Percentiles rank a stretch among this genome's conserved stretches.
Conservation (phyloP, 2,113 vertebrate species). For the Pseudopodoces humilis region DNA sequence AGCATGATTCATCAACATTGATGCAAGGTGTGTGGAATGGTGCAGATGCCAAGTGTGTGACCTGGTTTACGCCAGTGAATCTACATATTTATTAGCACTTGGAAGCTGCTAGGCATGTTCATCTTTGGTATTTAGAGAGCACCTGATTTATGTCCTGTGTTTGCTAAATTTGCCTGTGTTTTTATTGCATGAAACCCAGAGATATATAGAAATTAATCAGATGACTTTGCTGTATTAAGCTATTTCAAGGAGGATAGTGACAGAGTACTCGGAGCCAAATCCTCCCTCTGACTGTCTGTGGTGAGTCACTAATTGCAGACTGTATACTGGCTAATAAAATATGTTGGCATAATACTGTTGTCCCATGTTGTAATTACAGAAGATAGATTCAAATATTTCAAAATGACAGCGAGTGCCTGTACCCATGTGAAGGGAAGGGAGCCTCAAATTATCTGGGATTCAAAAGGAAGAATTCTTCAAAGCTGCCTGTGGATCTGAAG, state of each 20-base stretch:
- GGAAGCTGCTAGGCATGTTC: background rate
- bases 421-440: background rate
- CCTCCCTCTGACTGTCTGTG: slow-evolving; percentile 27
- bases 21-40: background rate
- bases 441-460: background rate
- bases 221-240: slow-evolving; percentile 6
- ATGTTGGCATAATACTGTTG: slow-evolving; percentile 58
- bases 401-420: slow-evolving; percentile 10
- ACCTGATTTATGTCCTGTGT: background rate
- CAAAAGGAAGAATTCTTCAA: background rate
- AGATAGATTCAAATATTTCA: slow-evolving; percentile 30
- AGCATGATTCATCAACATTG: background rate
- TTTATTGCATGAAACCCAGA: background rate
- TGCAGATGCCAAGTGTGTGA: background rate
- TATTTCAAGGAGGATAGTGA: slow-evolving; percentile 5
- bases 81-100: background rate
- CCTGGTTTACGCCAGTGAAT: background rate
- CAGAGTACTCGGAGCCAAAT: background rate
- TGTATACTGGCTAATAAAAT: slow-evolving; percentile 56
- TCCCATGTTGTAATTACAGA: slow-evolving; percentile 50
- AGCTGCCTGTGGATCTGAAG: background rate
- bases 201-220: background rate
- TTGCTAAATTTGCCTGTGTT: background rate
- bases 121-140: background rate
- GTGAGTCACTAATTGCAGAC: slow-evolving; percentile 62